phyloP scores from a whole-genome alignment of 2,888 invertebrate species.

The Matsumyia berberina region DNA sequence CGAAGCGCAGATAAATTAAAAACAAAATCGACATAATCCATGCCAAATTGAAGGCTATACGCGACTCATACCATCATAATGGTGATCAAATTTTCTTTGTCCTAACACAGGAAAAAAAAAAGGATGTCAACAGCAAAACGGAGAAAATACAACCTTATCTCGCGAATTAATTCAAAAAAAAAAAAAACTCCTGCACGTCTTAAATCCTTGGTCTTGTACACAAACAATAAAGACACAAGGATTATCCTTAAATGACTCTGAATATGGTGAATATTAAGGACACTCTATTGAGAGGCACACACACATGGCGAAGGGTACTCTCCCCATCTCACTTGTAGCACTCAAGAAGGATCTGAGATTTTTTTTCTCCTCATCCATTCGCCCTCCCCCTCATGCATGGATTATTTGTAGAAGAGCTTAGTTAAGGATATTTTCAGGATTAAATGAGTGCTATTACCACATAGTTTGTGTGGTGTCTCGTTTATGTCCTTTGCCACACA shows the following conservation, averaged over 20 bases:
- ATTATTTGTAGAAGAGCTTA: neutral
- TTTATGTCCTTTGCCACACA: neutral
- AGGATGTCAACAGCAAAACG: neutral
- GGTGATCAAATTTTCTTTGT: constrained; percentile 7
- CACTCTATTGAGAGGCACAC: constrained; percentile 35
- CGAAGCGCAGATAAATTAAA: constrained; percentile 16
- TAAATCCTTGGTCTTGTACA: neutral
- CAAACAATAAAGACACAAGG: constrained; percentile 18
- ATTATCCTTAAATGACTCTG: constrained; percentile 57
- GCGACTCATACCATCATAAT: constrained; percentile 8
- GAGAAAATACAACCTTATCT: constrained; percentile 20
- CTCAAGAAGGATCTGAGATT: constrained; percentile 29
- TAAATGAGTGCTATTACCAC: constrained; percentile 18
- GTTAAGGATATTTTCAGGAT: constrained; percentile 42
- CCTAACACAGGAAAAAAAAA: neutral
- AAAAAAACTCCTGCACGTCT: constrained; percentile 22
- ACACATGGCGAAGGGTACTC: neutral
- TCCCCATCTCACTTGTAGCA: no score
- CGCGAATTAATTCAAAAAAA: constrained; percentile 39
- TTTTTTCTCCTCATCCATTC: neutral
- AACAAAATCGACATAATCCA: constrained; percentile 11
- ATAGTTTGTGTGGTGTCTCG: constrained; percentile 3
- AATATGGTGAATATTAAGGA: constrained; percentile 59
- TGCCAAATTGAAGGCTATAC: constrained; percentile 31
- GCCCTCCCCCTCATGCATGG: neutral